phyloP scores from a whole-genome alignment of 1,140 invertebrate genomes.

The Berghia stephanieae region DNA sequence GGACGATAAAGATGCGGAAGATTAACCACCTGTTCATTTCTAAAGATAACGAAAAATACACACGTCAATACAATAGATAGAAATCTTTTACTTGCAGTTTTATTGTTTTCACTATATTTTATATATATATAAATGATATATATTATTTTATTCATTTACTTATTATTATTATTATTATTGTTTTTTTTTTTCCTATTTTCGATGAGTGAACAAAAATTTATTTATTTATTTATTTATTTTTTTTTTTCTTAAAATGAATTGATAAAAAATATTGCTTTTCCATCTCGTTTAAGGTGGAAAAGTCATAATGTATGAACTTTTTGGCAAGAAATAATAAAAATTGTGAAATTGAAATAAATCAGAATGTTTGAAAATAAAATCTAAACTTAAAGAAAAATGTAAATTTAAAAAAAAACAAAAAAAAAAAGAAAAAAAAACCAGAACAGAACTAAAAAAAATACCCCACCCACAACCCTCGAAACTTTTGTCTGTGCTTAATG shows the following conservation, averaged over 20 bases:
- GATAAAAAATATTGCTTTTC: neutral
- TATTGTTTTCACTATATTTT: neutral
- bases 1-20: slow-evolving; percentile 22
- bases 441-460: neutral
- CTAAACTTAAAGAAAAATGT: neutral
- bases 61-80: neutral
- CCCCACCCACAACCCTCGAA: neutral
- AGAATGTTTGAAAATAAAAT: neutral
- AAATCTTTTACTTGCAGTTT: neutral
- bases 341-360: neutral
- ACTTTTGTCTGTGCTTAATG: neutral
- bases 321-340: neutral
- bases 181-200: neutral
- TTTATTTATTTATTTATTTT: too few species aligned
- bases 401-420: neutral
- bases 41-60: slow-evolving; percentile 4
- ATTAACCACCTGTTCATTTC: too few species aligned
- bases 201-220: too few species aligned
- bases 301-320: neutral
- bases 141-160: neutral
- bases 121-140: neutral
- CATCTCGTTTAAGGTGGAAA: neutral
- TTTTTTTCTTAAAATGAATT: neutral
- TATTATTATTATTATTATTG: neutral
- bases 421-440: neutral